These are phyloP conservation scores for Linyphia triangularis DNA, from an alignment of 2,888 invertebrate genomes.

Conservation along the genomic window DNA sequence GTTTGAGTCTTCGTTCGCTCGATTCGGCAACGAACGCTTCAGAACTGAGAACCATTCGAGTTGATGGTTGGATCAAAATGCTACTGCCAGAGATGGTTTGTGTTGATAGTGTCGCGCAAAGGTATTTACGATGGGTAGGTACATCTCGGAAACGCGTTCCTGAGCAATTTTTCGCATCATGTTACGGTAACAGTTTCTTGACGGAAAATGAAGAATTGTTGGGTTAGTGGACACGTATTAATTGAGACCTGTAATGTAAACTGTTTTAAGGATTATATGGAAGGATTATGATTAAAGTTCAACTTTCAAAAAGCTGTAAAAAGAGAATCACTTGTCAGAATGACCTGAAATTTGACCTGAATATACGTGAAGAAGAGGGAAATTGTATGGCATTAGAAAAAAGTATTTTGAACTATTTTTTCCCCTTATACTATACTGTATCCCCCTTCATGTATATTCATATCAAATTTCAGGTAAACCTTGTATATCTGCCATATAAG, in stretches of 20 bases:
- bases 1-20: conserved; percentile 17
- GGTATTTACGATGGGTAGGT: conserved; percentile 3
- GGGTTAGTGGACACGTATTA: background rate
- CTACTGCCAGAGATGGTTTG: conserved; percentile 14
- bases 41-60: conserved; percentile 32
- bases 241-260: background rate
- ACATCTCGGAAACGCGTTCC: conserved; percentile 34
- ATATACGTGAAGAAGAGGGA: too few relatives aligned
- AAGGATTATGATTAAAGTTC: too few relatives aligned
- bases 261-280: background rate
- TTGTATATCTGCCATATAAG: too few relatives aligned
- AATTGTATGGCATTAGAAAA: too few relatives aligned
- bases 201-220: background rate
- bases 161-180: background rate
- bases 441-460: too few relatives aligned
- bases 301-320: too few relatives aligned
- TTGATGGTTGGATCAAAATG: conserved; percentile 41
- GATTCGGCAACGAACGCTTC: conserved; percentile 19
- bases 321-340: too few relatives aligned
- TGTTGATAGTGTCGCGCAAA: conserved; percentile 30
- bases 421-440: too few relatives aligned
- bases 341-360: too few relatives aligned
- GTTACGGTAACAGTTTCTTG: background rate
- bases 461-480: too few relatives aligned
- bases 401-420: too few relatives aligned